phyloP scores from a whole-genome alignment of 2,113 vertebrate species.

The Dicerorhinus sumatrensis region DNA sequence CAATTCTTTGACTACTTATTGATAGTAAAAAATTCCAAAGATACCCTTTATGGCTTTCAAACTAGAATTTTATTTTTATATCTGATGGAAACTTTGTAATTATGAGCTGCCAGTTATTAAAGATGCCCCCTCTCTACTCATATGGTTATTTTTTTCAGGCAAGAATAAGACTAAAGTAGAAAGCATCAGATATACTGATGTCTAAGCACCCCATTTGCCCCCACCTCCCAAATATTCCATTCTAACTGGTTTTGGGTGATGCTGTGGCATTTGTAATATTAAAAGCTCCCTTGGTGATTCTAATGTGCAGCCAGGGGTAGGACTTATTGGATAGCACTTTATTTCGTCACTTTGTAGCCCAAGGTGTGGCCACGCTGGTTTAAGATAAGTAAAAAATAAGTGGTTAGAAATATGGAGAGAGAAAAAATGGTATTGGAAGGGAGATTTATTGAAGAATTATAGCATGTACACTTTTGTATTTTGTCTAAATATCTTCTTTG shows the following conservation, averaged over 20 bases:
- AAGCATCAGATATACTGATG: neutral
- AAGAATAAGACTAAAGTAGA: neutral
- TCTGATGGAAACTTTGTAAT: conserved; percentile 7
- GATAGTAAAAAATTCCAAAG: neutral
- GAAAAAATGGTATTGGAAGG: conserved; percentile 8
- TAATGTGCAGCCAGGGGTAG: neutral
- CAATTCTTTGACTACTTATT: neutral
- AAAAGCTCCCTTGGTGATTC: neutral
- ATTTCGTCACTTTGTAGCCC: neutral
- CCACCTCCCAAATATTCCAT: neutral
- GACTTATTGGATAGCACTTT: neutral
- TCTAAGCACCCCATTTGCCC: neutral
- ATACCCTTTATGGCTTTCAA: conserved; percentile 10
- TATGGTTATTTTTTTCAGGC: neutral
- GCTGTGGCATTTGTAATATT: neutral
- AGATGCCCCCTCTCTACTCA: neutral
- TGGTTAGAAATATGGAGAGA: neutral
- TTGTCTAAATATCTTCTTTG: neutral
- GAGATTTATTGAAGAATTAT: neutral
- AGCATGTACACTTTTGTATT: neutral
- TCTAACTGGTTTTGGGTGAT: neutral
- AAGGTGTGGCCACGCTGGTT: neutral
- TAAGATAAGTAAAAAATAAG: neutral
- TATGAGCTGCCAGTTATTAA: neutral
- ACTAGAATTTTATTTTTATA: conserved; percentile 50